Percentiles rank a stretch among this genome's conserved stretches.
Conservation (phyloP, 2,888 invertebrate species). For the Tuta absoluta region DNA sequence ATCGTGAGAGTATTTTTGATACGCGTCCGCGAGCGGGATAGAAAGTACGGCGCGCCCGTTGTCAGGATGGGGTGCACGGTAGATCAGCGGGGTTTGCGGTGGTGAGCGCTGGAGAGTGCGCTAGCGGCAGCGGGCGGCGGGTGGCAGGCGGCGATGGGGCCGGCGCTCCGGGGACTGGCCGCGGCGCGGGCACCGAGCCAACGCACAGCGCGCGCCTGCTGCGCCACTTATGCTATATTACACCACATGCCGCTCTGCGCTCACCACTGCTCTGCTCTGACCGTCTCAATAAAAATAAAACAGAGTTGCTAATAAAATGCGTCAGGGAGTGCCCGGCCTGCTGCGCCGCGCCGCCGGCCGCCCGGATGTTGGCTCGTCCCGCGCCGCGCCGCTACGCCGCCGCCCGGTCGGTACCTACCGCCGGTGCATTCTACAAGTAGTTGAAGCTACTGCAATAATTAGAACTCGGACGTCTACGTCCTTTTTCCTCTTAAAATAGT, state of each 20-base stretch:
- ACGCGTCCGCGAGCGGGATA: conserved; percentile 23
- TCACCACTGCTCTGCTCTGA: conserved; percentile 44
- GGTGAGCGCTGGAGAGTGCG: conserved; percentile 27
- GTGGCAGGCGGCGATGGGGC: conserved; percentile 67
- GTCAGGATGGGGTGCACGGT: conserved; percentile 34
- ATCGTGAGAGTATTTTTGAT: conserved; percentile 39
- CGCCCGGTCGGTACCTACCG: too few species aligned
- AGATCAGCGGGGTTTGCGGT: conserved; percentile 23
- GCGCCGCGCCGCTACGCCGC: not conserved
- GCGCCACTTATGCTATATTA: conserved; percentile 69
- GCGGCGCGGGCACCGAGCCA: conserved; percentile 72
- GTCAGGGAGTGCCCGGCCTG: conserved; percentile 44
- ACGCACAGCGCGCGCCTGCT: conserved; percentile 55
- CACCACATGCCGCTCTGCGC: conserved; percentile 60
- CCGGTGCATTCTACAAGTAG: conserved; percentile 8
- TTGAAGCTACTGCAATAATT: conserved; percentile 5
- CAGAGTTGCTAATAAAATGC: conserved; percentile 53
- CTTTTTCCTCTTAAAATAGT: conserved; percentile 44
- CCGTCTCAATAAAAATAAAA: conserved; percentile 70
- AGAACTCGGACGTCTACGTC: conserved; percentile 23
- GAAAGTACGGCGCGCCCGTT: conserved; percentile 28
- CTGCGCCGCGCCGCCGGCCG: conserved; percentile 37
- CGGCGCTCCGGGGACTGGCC: conserved; percentile 60
- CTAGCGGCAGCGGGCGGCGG: conserved; percentile 37
- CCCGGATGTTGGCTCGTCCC: conserved; percentile 20